phyloP scores from a whole-genome alignment of 1,140 invertebrate genomes.

The Drosophila trapezifrons region DNA sequence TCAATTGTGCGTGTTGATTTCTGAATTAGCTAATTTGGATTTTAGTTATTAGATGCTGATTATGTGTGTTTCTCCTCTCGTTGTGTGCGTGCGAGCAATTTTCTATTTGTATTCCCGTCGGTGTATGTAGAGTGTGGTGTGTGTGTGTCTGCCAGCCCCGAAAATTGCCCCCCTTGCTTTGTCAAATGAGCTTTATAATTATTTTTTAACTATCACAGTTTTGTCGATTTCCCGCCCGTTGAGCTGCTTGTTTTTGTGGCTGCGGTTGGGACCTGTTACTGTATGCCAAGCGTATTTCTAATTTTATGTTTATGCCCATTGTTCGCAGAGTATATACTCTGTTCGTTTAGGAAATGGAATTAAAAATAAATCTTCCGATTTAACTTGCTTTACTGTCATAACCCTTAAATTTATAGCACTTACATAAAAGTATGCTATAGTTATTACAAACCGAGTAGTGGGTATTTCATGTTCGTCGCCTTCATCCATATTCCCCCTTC shows the following conservation, averaged over 20 bases:
- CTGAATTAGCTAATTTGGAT: slow-evolving; percentile 82
- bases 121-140: not conserved
- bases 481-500: not conserved
- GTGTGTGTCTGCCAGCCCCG: not conserved
- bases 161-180: slow-evolving; percentile 10
- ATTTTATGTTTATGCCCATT: slow-evolving; percentile 39
- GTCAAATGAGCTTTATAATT: slow-evolving; percentile 73
- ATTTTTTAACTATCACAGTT: slow-evolving; percentile 61
- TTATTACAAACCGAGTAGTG: not conserved
- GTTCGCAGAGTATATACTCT: not conserved
- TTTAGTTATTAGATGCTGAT: slow-evolving; percentile 81
- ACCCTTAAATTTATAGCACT: rapidly evolving
- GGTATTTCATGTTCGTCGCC: not conserved
- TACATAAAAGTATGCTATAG: no score
- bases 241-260: slow-evolving; percentile 62
- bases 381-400: not conserved
- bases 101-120: slow-evolving; percentile 14
- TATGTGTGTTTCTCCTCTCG: slow-evolving; percentile 40
- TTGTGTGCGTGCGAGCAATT: slow-evolving; percentile 9
- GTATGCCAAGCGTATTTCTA: slow-evolving; percentile 23
- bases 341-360: not conserved
- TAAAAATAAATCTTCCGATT: no score
- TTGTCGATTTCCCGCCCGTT: slow-evolving; percentile 33
- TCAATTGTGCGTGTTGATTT: slow-evolving; percentile 82
- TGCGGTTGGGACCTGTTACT: slow-evolving; percentile 32